A percentile compares a stretch with the other conserved stretches of the same genome.
phyloP scores from a whole-genome alignment of 2,888 invertebrate genomes.

The Drosophila greeni region DNA sequence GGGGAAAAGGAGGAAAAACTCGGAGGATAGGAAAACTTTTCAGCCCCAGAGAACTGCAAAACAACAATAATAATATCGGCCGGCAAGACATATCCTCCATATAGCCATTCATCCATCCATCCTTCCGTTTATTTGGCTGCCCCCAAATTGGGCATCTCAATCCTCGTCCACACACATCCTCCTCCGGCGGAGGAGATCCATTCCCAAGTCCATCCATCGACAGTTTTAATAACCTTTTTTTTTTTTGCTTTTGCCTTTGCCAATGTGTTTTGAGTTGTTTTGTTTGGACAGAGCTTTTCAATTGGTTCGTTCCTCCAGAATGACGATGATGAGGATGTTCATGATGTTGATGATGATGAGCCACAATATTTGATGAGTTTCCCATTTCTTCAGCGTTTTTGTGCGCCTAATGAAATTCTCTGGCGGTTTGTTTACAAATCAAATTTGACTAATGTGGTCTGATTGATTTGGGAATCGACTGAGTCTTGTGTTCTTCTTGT shows the following conservation, averaged over 20 bases:
- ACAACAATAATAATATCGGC: conserved; percentile 2
- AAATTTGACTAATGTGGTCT: conserved; percentile 64
- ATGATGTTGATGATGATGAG: conserved; percentile 15
- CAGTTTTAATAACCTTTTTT: conserved; percentile 69
- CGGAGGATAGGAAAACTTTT: conserved; percentile 31
- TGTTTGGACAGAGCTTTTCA: conserved; percentile 51
- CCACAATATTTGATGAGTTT: conserved; percentile 36
- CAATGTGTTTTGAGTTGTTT: conserved; percentile 48
- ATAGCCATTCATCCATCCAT: conserved; percentile 15
- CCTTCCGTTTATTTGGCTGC: conserved; percentile 16
- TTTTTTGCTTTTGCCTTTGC: conserved; percentile 36
- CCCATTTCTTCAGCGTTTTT: conserved; percentile 13
- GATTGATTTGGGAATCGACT: conserved; percentile 45
- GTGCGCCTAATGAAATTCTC: conserved; percentile 34
- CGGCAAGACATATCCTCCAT: conserved; percentile 3
- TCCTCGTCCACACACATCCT: conserved; percentile 46
- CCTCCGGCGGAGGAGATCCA: neutral
- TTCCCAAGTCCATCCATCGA: conserved; percentile 55
- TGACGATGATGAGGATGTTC: neutral
- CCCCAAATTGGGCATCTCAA: conserved; percentile 46
- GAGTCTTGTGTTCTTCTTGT: neutral
- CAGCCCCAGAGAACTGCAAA: conserved; percentile 11
- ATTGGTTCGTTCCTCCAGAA: neutral
- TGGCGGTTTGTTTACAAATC: conserved; percentile 62
- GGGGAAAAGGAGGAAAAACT: neutral